These are phyloP conservation scores for Cyanoramphus novaezelandiae DNA, from an alignment of 2,113 vertebrate species.

Conservation along the genomic window DNA sequence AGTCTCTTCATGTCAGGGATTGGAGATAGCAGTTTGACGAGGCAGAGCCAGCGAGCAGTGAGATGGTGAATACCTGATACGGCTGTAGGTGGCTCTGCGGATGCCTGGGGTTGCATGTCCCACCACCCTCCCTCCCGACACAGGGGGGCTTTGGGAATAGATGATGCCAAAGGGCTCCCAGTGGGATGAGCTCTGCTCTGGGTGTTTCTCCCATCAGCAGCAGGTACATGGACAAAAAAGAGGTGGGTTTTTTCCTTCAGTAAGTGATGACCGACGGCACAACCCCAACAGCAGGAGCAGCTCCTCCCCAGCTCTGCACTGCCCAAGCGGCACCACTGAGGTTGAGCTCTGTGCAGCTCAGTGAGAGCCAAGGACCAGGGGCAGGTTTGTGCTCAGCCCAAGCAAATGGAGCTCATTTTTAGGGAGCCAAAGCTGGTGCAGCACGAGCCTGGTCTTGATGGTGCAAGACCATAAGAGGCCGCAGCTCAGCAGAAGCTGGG, in stretches of 20 bases:
- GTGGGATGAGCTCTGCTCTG: accelerated
- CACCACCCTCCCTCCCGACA: background rate
- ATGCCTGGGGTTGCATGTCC: background rate
- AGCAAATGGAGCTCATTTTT: background rate
- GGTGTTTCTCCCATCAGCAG: background rate
- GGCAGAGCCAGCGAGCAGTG: background rate
- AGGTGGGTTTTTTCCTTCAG: background rate
- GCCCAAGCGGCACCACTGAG: accelerated
- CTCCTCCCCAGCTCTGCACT: background rate
- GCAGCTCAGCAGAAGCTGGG: background rate
- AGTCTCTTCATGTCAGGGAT: background rate
- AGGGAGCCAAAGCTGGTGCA: background rate
- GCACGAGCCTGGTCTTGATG: background rate
- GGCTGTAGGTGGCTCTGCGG: background rate
- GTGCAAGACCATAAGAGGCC: background rate
- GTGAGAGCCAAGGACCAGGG: background rate
- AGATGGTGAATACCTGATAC: accelerated
- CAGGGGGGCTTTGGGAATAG: accelerated
- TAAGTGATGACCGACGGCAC: background rate
- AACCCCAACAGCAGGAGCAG: background rate
- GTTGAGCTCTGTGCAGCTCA: accelerated
- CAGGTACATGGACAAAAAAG: accelerated
- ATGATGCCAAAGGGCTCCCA: background rate
- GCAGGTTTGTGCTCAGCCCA: background rate
- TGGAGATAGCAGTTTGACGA: accelerated